phyloP scores from a whole-genome alignment of 1,140 invertebrate species.

The Ganaspis sp. region DNA sequence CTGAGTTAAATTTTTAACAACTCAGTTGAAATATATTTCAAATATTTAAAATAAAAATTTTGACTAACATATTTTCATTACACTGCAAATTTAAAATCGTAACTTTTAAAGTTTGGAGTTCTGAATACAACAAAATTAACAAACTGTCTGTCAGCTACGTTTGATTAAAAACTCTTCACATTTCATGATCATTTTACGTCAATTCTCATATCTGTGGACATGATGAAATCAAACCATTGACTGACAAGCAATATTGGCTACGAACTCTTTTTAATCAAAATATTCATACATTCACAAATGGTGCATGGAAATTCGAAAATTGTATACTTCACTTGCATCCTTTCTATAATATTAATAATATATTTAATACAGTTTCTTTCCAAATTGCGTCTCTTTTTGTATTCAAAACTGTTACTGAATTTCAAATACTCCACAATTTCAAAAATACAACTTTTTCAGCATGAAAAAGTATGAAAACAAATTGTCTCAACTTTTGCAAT shows the following conservation, averaged over 20 bases:
- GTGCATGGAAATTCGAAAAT: not conserved
- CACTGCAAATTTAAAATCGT: not conserved
- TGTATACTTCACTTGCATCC: not conserved
- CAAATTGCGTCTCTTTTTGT: too few species aligned
- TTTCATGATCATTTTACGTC: slow-evolving; percentile 1
- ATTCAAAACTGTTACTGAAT: too few species aligned
- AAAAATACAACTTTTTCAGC: too few species aligned
- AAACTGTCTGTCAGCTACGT: slow-evolving; percentile 2
- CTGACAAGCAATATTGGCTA: not conserved
- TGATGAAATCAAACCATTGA: not conserved
- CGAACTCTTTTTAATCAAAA: slow-evolving; percentile 2
- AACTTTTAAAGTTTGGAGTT: not conserved
- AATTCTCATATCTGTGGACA: not conserved
- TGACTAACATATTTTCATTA: not conserved
- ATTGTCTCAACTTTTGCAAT: too few species aligned
- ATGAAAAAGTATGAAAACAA: too few species aligned
- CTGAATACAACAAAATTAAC: not conserved
- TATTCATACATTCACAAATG: not conserved
- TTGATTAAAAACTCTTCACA: not conserved
- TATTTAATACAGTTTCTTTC: too few species aligned
- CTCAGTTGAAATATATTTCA: too few species aligned
- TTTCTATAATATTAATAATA: not conserved
- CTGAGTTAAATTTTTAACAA: too few species aligned
- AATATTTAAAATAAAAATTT: not conserved
- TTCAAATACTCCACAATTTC: too few species aligned